A percentile compares a stretch with the other conserved stretches of the same genome.
These are phyloP conservation scores for Pangasius djambal DNA, from an alignment of 2,797 vertebrate genomes.

Conservation along the genomic window DNA sequence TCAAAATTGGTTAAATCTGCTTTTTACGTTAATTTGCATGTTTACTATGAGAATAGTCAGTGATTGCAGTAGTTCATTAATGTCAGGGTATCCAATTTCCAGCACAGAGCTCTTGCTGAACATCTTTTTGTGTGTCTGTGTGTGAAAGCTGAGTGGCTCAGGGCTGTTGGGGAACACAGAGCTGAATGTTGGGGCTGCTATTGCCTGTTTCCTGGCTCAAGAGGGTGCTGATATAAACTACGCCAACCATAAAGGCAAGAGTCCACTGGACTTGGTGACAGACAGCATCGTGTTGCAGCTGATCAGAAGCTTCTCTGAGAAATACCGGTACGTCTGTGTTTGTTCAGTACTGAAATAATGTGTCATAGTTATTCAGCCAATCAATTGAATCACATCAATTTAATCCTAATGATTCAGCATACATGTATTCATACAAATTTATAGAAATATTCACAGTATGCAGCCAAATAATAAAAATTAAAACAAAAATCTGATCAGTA, in stretches of 20 bases:
- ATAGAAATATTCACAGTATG: too few species aligned
- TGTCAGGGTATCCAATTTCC: not conserved
- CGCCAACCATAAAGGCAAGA: constrained; percentile 93
- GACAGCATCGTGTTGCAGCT: constrained; percentile 82
- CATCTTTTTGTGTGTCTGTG: constrained; percentile 36
- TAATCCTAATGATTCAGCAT: not conserved
- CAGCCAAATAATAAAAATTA: too few species aligned
- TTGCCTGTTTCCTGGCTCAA: constrained; percentile 92
- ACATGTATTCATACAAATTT: not conserved
- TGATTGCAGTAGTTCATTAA: not conserved
- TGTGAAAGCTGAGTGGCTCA: constrained; percentile 80
- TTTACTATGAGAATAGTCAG: not conserved
- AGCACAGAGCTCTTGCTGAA: not conserved
- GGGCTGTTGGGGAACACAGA: constrained; percentile 86
- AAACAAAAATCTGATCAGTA: not conserved
- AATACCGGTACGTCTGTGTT: constrained; percentile 82
- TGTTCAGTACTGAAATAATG: not conserved
- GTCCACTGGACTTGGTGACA: constrained; percentile 86
- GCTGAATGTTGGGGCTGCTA: constrained; percentile 84
- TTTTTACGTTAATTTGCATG: not conserved
- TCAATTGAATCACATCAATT: not conserved
- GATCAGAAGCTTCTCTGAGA: constrained; percentile 91
- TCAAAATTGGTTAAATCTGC: not conserved
- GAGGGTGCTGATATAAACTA: constrained; percentile 93
- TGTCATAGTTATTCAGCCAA: too few species aligned